These are phyloP conservation scores for Eustalomyia histrio DNA, from an alignment of 2,888 invertebrate species.

Conservation along the genomic window DNA sequence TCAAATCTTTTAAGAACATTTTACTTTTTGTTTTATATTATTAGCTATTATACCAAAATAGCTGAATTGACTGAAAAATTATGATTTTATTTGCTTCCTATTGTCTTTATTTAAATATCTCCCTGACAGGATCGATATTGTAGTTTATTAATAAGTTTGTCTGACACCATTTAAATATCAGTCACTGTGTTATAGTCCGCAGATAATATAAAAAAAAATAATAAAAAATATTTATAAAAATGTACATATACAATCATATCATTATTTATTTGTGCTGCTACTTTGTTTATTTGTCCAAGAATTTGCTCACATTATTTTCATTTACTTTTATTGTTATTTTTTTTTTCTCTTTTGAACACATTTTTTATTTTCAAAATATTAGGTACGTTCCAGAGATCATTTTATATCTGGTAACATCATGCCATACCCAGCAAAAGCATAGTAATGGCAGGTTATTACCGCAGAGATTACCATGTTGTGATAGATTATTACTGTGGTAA, in stretches of 20 bases:
- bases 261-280: constrained; percentile 1
- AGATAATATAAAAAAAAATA: constrained; percentile 16
- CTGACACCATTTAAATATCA: not conserved
- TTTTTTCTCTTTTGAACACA: not conserved
- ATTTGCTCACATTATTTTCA: constrained; percentile 1
- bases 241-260: not conserved
- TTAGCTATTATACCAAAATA: too few species aligned
- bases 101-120: too few species aligned
- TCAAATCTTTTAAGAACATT: too few species aligned
- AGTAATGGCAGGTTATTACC: too few species aligned
- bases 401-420: not conserved
- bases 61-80: too few species aligned
- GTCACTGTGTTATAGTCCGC: constrained; percentile 6
- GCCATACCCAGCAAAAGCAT: too few species aligned
- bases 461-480: too few species aligned
- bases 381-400: not conserved
- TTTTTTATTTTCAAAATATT: not conserved
- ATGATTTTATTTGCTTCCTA: too few species aligned
- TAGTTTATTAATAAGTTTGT: too few species aligned
- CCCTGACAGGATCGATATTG: too few species aligned
- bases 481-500: too few species aligned
- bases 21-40: too few species aligned
- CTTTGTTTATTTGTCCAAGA: constrained; percentile 38
- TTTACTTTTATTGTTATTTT: not conserved
- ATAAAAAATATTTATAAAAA: constrained; percentile 25